Percentiles rank a stretch among this genome's conserved stretches.
Evolutionary conservation across 2,888 invertebrate genomes (phyloP).

Genomic region (Drosophila fungiperda): DNA sequence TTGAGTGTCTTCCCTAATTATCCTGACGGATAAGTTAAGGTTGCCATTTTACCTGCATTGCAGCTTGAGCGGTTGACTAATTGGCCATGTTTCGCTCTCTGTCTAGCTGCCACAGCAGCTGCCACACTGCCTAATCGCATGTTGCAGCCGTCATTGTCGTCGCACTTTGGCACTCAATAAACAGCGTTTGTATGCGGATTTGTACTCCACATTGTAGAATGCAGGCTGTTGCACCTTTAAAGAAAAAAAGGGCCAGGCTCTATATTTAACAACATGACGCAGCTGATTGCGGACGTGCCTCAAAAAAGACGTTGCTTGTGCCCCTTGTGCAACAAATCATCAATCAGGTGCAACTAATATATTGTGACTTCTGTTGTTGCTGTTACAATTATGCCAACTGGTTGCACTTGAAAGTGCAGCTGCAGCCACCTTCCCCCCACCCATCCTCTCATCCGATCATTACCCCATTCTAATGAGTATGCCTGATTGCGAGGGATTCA

Average conservation of each 20-base stretch:
- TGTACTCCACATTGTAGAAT: constrained; percentile 30
- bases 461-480: constrained; percentile 31
- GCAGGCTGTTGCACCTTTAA: constrained; percentile 60
- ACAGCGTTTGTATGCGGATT: constrained; percentile 56
- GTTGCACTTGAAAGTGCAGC: constrained; percentile 34
- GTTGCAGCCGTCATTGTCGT: constrained; percentile 44
- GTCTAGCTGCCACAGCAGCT: constrained; percentile 39
- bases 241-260: constrained; percentile 23
- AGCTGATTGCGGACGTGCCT: constrained; percentile 47
- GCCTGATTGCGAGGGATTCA: constrained; percentile 17
- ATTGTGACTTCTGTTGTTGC: constrained; percentile 43
- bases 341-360: constrained; percentile 75
- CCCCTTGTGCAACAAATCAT: constrained; percentile 48
- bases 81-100: constrained; percentile 44
- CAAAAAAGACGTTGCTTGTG: constrained; percentile 19
- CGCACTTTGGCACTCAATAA: constrained; percentile 67
- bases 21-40: constrained; percentile 36
- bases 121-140: constrained; percentile 15
- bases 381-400: constrained; percentile 48
- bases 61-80: constrained; percentile 65
- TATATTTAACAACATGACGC: constrained; percentile 22
- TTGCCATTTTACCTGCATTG: constrained; percentile 48
- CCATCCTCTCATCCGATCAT: not conserved
- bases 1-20: constrained; percentile 48
- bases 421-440: constrained; percentile 14